phyloP scores from a whole-genome alignment of 2,888 invertebrate genomes.

The Camptogramma bilineatum region DNA sequence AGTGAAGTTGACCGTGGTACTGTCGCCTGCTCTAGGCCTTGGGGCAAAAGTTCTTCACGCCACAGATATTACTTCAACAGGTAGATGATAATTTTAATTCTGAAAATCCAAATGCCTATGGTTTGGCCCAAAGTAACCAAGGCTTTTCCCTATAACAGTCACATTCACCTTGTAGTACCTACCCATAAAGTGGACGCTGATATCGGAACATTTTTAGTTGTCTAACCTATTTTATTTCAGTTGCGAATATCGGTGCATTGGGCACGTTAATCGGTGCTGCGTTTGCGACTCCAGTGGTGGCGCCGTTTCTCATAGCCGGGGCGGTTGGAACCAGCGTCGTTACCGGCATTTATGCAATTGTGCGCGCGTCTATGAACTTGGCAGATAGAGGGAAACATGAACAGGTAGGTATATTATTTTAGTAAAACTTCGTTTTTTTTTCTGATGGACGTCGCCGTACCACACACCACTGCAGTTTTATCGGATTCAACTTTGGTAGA shows the following conservation, averaged over 20 bases:
- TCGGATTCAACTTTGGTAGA: too few relatives aligned
- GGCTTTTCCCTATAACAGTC: too few relatives aligned
- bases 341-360: slow-evolving; percentile 67
- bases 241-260: slow-evolving; percentile 47
- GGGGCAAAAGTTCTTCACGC: slow-evolving; percentile 44
- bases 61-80: slow-evolving; percentile 47
- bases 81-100: too few relatives aligned
- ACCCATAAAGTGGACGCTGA: too few relatives aligned
- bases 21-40: slow-evolving; percentile 49
- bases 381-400: slow-evolving; percentile 65
- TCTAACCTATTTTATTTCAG: slow-evolving; percentile 19
- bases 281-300: slow-evolving; percentile 33
- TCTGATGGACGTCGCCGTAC: too few relatives aligned
- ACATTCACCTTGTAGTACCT: too few relatives aligned
- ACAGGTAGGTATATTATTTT: slow-evolving; percentile 67
- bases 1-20: slow-evolving; percentile 42
- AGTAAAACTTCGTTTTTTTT: too few relatives aligned
- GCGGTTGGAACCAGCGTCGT: slow-evolving; percentile 42
- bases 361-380: slow-evolving; percentile 59
- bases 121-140: too few relatives aligned
- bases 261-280: slow-evolving; percentile 43
- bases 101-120: too few relatives aligned
- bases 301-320: slow-evolving; percentile 13
- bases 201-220: too few relatives aligned
- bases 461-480: too few relatives aligned